Evolutionary conservation across 2,113 vertebrate species (phyloP), one percentile per base, ranked within the genome.

Genomic region (Globicephala melas): DNA sequence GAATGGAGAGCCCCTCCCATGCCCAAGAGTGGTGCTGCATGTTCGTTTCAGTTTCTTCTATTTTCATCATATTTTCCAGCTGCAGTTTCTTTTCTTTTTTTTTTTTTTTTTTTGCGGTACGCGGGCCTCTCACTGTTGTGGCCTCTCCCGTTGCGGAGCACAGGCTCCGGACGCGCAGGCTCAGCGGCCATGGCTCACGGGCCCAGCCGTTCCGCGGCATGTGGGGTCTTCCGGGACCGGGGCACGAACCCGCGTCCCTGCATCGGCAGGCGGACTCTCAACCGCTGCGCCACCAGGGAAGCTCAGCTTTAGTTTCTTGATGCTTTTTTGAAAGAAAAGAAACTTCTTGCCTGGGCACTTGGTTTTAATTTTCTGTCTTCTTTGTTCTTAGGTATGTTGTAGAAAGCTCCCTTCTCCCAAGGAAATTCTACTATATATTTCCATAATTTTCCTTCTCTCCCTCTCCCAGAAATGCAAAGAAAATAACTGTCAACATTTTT

Each of bases 401-500:
- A 96, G 92, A 96, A 95, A 91, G 81, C 76, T 60, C 73, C 28
- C 6, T 2, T 41, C n/a, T 94, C 92, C 90, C 88, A 55, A 95
- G 92, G 91, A 98, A 96, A 97, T 94, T 94, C 93, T 85, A 41
- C 94, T 94, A 6, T 86, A 21, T 82, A 96, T 97, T 97, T 95
- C 84, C 92, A 91, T 95, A 88, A 58, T 85, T 94, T 96, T 83
- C 89, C 71, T 82, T 85, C 95, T 97, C 70, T 95, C 36, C 68
- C 15, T 90, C 92, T 91, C 73, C 36, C 95, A 91, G 92, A 97
- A 97, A 97, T 8, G 68, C 94, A 96, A 93, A 95, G 96, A 95
- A 97, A 97, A 96, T 97, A 97, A 98, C 94, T 97, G 95, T 97
- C 95, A 97, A 97, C 93, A 55, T 76, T 81, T 95, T 82, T 97